Evolutionary conservation across 2,113 vertebrate species (phyloP).

Genomic region (Centropristis striata): DNA sequence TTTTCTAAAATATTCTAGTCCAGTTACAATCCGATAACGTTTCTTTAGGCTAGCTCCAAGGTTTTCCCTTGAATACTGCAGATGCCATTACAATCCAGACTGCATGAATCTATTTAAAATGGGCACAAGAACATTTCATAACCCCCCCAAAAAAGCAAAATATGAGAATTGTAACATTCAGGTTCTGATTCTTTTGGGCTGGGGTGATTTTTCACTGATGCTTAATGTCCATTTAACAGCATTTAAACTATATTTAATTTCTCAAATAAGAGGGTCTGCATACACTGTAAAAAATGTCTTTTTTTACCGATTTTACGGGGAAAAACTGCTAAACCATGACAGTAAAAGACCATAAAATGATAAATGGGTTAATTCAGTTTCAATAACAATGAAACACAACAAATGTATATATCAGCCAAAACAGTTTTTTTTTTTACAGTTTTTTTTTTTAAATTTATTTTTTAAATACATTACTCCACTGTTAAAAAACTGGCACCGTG

Average conservation of each 20-base stretch:
- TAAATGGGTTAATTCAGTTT: too few relatives aligned
- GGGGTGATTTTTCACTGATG: background rate
- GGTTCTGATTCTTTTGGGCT: background rate
- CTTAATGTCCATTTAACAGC: background rate
- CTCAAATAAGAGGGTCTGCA: background rate
- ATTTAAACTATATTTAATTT: background rate
- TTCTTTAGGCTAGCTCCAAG: background rate
- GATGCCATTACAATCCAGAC: background rate
- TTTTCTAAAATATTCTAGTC: background rate
- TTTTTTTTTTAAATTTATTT: too few relatives aligned
- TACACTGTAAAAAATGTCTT: too few relatives aligned
- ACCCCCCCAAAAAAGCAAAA: background rate
- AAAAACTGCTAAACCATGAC: too few relatives aligned
- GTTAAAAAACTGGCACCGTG: too few relatives aligned
- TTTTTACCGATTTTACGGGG: too few relatives aligned
- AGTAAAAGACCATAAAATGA: too few relatives aligned
- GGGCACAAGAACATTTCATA: background rate
- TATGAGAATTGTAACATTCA: background rate
- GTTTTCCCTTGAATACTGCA: slow-evolving; percentile 17
- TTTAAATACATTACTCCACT: too few relatives aligned
- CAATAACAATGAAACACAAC: too few relatives aligned
- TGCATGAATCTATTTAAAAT: background rate
- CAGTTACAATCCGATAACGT: slow-evolving; percentile 1
- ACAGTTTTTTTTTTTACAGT: too few relatives aligned
- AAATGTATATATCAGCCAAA: too few relatives aligned